These are phyloP conservation scores for Caenorhabditis sp. DNA, from an alignment of 2,888 invertebrate species.

Conservation along the genomic window DNA sequence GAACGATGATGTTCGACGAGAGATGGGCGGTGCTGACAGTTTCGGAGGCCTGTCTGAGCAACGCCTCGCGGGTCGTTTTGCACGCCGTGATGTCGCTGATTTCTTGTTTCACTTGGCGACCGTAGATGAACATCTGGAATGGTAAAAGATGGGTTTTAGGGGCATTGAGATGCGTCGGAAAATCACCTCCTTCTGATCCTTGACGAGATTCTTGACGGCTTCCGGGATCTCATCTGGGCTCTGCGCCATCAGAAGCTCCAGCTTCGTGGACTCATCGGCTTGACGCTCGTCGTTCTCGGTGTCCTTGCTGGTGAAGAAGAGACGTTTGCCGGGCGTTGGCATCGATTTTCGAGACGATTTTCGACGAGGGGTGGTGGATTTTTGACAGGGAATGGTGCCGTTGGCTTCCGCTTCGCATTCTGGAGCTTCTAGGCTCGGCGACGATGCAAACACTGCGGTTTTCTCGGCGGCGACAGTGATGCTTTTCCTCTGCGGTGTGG, in stretches of 20 bases:
- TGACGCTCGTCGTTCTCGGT: background rate
- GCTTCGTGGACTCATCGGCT: conserved; percentile 23
- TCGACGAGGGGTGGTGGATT: conserved; percentile 35
- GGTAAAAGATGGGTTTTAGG: background rate
- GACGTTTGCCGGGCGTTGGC: conserved; percentile 54
- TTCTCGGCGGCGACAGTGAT: no score
- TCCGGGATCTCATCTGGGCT: conserved; percentile 16
- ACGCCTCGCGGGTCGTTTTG: conserved; percentile 1
- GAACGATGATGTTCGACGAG: background rate
- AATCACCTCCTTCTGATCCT: conserved; percentile 35
- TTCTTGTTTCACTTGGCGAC: conserved; percentile 3
- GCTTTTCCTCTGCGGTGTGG: background rate
- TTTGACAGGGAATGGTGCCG: background rate
- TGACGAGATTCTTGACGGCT: background rate
- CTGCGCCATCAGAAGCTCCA: conserved; percentile 49
- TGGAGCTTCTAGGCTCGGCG: background rate
- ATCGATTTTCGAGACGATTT: conserved; percentile 50
- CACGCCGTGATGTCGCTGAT: conserved; percentile 9
- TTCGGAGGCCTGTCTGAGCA: conserved; percentile 28
- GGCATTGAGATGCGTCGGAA: background rate
- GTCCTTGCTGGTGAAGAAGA: conserved; percentile 46
- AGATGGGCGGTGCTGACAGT: background rate
- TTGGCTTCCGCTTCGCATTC: background rate
- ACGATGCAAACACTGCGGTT: background rate
- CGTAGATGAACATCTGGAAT: conserved; percentile 35